Base-by-base conservation (phyloP, 2,888 invertebrate species). In the Biston betularia region DNA sequence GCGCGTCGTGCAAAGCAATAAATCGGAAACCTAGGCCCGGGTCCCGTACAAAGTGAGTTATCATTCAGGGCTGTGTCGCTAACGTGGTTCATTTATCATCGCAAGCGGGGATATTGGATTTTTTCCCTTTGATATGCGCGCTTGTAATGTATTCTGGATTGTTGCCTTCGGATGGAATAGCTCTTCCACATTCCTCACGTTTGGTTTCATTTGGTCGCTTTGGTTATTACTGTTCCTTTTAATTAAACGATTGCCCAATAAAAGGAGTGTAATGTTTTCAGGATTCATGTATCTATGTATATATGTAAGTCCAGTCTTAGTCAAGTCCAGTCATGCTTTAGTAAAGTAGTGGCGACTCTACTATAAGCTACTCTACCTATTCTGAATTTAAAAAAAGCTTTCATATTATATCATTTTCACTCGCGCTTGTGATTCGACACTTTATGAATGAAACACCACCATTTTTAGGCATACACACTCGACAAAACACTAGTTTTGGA, bases 1-100 rank as follows among this genome's bases (percentile, higher is more conserved):
- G 3, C 12, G 9, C 60, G 15, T 49, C 38, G 44, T 55, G 59
- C 61, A 50, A 63, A 57, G 40, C 56, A 67, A 70, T 73, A 71
- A 71, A 68, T 70, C 60, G 53, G 42, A 60, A 69, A 46, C 38
- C 68, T 70, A 69, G 69, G 56, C 57, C 56, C 48, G 34, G 34
- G 59, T 69, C 65, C 68, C 61, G 67, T 68, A 58, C 64, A 57
- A 69, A 70, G 74, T 74, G 70, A 72, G 70, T 71, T 74, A 74
- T 74, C 72, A 66, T 67, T 70, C 64, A 64, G 72, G 73, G 73
- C 79, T 77, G 77, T 81, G 83, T 84, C 81, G 81, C 83, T 88
- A 89, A 89, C 88, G 85, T 83, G 82, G 83, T 85, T 78, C 86
- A 89, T 89, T 82, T 86, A 86, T 89, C 87, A 89, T 84, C 74